These are phyloP conservation scores for Idaea dimidiata DNA, from an alignment of 2,888 invertebrate genomes.

Conservation along the genomic window DNA sequence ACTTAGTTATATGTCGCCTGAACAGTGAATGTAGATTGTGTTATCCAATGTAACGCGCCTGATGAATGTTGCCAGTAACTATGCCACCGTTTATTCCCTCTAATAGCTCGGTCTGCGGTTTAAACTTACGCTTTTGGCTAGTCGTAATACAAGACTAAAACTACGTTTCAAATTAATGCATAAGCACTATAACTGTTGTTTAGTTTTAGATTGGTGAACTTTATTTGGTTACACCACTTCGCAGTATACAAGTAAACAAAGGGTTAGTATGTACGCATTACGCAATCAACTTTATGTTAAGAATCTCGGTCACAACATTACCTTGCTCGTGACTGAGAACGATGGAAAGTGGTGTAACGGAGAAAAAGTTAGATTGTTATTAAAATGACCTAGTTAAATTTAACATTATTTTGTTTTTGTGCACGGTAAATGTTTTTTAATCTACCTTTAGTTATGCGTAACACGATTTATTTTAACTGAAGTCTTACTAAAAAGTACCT, in stretches of 20 bases:
- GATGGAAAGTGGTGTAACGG: no score
- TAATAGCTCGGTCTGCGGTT: constrained; percentile 30
- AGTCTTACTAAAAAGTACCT: no score
- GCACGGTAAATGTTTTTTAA: no score
- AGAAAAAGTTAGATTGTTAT: no score
- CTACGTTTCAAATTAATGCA: constrained; percentile 25
- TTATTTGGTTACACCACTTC: not conserved
- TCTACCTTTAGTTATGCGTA: no score
- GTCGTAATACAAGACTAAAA: constrained; percentile 26
- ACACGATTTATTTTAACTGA: no score
- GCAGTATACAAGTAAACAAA: not conserved
- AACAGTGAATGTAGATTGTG: constrained; percentile 1
- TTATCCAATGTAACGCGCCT: constrained; percentile 18
- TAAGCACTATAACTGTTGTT: constrained; percentile 8
- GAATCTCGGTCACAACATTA: not conserved
- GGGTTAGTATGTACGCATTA: not conserved
- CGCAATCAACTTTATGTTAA: no score
- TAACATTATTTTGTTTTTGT: no score
- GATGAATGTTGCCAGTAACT: constrained; percentile 22
- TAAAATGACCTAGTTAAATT: not conserved
- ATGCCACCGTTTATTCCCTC: constrained; percentile 24
- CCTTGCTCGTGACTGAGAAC: no score
- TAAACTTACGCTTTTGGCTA: constrained; percentile 21
- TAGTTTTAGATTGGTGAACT: not conserved
- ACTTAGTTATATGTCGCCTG: not conserved